Conservation (phyloP, 2,888 invertebrate genomes). For the Agrochola lychnidis region DNA sequence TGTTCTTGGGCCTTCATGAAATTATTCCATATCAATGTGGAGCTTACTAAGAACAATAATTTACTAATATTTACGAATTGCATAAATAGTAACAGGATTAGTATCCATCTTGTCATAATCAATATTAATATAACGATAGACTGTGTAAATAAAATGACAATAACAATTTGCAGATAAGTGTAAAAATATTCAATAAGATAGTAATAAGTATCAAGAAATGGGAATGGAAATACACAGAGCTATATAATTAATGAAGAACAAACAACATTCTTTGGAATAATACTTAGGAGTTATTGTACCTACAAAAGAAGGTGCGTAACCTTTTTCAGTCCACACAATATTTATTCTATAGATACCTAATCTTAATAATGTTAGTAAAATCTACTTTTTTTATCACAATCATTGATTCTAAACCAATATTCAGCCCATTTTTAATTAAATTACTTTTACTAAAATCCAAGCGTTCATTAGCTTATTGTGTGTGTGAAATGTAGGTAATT, state of each 20-base stretch:
- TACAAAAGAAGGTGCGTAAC: not conserved
- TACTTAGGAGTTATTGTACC: slow-evolving; percentile 4
- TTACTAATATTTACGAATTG: not conserved
- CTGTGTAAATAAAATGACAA: slow-evolving; percentile 4
- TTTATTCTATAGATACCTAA: not conserved
- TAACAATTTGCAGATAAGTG: slow-evolving; percentile 11
- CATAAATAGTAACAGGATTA: not conserved
- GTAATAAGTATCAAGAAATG: slow-evolving; percentile 13
- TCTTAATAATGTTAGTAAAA: not conserved
- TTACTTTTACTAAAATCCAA: not conserved
- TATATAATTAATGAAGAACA: slow-evolving; percentile 14
- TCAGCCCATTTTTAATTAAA: not conserved
- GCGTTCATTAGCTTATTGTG: not conserved
- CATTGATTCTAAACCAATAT: no score
- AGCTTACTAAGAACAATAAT: not conserved
- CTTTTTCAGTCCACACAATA: no score
- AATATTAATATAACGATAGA: slow-evolving; percentile 14
- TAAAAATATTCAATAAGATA: slow-evolving; percentile 25
- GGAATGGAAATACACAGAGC: slow-evolving; percentile 23
- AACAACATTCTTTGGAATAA: slow-evolving; percentile 16
- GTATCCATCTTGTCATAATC: slow-evolving; percentile 2
- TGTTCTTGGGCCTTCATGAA: not conserved
- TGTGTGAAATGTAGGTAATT: slow-evolving; percentile 5
- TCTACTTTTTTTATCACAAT: not conserved
- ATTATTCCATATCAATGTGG: not conserved